phyloP scores from a whole-genome alignment of 2,113 vertebrate genomes.

The Enhydra lutris region DNA sequence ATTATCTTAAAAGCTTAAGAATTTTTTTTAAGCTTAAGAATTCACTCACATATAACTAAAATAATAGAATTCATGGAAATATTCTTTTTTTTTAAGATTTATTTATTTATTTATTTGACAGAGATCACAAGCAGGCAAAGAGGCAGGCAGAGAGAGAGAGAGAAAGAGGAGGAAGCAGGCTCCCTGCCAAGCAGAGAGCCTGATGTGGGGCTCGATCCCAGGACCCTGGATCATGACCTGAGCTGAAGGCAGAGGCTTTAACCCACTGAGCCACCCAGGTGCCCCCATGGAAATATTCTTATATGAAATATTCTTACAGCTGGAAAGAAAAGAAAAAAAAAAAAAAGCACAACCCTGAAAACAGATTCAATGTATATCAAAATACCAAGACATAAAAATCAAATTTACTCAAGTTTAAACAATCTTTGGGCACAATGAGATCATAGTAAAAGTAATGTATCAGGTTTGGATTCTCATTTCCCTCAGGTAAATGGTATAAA shows the following conservation, averaged over 20 bases:
- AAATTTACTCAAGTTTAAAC: not conserved
- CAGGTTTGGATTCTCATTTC: not conserved
- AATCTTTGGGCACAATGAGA: not conserved
- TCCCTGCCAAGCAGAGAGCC: too few species aligned
- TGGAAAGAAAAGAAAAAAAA: not conserved
- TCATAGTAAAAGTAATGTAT: not conserved
- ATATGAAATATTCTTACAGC: not conserved
- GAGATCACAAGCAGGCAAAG: too few species aligned
- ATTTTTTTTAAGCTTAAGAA: not conserved
- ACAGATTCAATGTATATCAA: not conserved
- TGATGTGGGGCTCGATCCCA: too few species aligned
- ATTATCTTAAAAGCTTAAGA: not conserved
- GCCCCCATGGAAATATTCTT: not conserved
- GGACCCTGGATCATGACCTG: too few species aligned
- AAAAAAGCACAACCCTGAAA: not conserved
- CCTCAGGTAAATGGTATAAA: not conserved
- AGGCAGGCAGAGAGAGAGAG: too few species aligned
- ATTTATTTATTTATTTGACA: too few species aligned
- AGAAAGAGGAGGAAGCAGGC: too few species aligned
- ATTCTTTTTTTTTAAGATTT: too few species aligned
- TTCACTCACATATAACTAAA: not conserved
- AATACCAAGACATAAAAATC: not conserved
- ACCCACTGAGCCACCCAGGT: too few species aligned
- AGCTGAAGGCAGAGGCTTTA: too few species aligned
- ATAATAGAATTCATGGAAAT: not conserved